phyloP scores from a whole-genome alignment of 1,140 invertebrate genomes.

The Laupala kohalensis region DNA sequence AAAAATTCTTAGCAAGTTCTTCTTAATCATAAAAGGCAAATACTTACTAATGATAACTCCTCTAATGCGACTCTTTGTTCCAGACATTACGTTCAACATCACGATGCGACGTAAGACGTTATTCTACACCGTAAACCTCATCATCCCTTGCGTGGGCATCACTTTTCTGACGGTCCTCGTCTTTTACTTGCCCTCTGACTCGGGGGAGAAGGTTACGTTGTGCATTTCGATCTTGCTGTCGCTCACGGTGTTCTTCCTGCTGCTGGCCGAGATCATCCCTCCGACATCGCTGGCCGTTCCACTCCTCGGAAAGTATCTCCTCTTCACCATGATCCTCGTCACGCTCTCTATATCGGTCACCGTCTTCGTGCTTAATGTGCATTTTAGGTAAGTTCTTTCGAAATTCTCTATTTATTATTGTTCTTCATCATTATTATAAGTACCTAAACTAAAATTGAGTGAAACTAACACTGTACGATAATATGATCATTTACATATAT shows the following conservation, averaged over 20 bases:
- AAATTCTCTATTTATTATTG: too few relatives aligned
- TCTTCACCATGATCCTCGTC: slow-evolving; percentile 97
- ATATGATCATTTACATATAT: too few relatives aligned
- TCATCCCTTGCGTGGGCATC: slow-evolving; percentile 79
- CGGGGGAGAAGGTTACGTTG: slow-evolving; percentile 85
- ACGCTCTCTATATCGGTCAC: slow-evolving; percentile 94
- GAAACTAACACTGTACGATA: too few relatives aligned
- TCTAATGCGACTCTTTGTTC: slow-evolving; percentile 27
- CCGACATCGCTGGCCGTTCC: slow-evolving; percentile 94
- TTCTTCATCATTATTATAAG: too few relatives aligned
- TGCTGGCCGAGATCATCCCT: slow-evolving; percentile 94
- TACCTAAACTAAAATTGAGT: too few relatives aligned
- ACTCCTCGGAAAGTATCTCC: slow-evolving; percentile 86
- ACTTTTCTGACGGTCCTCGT: slow-evolving; percentile 90
- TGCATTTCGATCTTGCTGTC: slow-evolving; percentile 97
- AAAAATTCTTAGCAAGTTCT: too few relatives aligned
- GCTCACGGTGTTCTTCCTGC: slow-evolving; percentile 94
- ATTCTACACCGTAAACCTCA: slow-evolving; percentile 84
- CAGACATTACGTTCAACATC: slow-evolving; percentile 91
- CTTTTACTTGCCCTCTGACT: slow-evolving; percentile 91
- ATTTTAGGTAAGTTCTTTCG: slow-evolving; percentile 75
- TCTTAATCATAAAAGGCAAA: too few relatives aligned
- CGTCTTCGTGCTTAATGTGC: slow-evolving; percentile 91
- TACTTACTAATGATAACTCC: too few relatives aligned
- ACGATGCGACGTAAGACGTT: slow-evolving; percentile 85